Evolutionary conservation across 92 coral and sea anemone species (phyloP).

Genomic region (Isaurus tuberculatus): DNA sequence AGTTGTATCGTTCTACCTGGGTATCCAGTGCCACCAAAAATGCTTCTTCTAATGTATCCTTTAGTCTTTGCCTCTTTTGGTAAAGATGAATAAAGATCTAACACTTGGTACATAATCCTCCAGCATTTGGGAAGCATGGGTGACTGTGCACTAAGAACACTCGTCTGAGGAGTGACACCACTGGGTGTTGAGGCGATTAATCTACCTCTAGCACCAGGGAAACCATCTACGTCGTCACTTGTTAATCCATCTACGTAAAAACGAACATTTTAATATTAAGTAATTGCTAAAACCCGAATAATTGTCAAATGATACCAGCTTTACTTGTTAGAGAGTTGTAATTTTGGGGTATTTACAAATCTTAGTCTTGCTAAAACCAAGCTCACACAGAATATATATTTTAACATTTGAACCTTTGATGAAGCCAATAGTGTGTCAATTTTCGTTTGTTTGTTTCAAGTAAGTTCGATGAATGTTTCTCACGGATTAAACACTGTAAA

Average conservation of each 20-base stretch:
- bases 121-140: conserved; percentile 75
- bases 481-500: too few relatives aligned
- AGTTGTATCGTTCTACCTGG: conserved; percentile 8
- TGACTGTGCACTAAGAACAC: conserved; percentile 27
- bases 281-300: too few relatives aligned
- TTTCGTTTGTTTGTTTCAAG: too few relatives aligned
- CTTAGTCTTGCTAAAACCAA: too few relatives aligned
- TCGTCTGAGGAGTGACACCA: conserved; percentile 33
- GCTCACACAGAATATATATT: too few relatives aligned
- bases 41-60: conserved; percentile 62
- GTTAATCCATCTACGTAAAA: background rate
- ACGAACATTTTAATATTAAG: too few relatives aligned
- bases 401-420: too few relatives aligned
- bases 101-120: conserved; percentile 94
- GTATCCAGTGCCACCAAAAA: conserved; percentile 28
- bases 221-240: conserved; percentile 15
- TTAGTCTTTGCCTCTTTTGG: conserved; percentile 86
- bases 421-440: too few relatives aligned
- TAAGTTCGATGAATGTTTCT: too few relatives aligned
- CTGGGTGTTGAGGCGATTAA: conserved; percentile 26
- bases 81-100: conserved; percentile 91
- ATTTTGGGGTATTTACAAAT: too few relatives aligned
- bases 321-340: too few relatives aligned
- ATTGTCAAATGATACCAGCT: too few relatives aligned
- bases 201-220: background rate